Evolutionary conservation across 2,113 vertebrate species (phyloP).

Genomic region (Hippoglossus stenolepis): DNA sequence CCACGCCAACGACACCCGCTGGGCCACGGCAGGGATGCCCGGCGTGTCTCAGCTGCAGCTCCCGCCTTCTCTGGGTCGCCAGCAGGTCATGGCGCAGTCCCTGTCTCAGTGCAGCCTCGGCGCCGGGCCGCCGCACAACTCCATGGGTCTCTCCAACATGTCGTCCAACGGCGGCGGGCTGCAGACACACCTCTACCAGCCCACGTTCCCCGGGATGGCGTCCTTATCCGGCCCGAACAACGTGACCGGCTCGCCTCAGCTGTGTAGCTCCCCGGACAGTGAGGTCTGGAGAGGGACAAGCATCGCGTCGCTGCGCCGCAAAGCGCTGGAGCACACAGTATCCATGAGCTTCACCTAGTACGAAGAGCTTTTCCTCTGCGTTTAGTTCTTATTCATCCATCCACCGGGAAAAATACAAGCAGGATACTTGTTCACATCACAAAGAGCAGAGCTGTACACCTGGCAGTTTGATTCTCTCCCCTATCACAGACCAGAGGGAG

Average conservation of each 20-base stretch:
- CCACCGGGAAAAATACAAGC: constrained; percentile 36
- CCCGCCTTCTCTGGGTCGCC: constrained; percentile 89
- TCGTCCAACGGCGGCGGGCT: constrained; percentile 94
- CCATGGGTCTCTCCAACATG: constrained; percentile 95
- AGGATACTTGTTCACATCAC: constrained; percentile 38
- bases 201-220: constrained; percentile 94
- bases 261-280: constrained; percentile 96
- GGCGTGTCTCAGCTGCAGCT: constrained; percentile 93
- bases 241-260: constrained; percentile 93
- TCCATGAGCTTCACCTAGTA: constrained; percentile 98
- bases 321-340: constrained; percentile 99
- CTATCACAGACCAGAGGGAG: constrained; percentile 21
- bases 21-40: constrained; percentile 92
- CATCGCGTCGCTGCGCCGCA: constrained; percentile 97
- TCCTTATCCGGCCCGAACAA: constrained; percentile 92
- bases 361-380: constrained; percentile 23
- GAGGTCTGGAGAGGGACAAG: constrained; percentile 98
- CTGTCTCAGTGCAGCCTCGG: constrained; percentile 96
- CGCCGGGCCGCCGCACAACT: constrained; percentile 90
- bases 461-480: background rate
- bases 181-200: constrained; percentile 97
- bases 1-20: constrained; percentile 96
- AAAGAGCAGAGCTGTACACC: constrained; percentile 5
- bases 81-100: constrained; percentile 95
- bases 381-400: constrained; percentile 33